phyloP scores from a whole-genome alignment of 2,888 invertebrate genomes.

The Strigamia crassipes region DNA sequence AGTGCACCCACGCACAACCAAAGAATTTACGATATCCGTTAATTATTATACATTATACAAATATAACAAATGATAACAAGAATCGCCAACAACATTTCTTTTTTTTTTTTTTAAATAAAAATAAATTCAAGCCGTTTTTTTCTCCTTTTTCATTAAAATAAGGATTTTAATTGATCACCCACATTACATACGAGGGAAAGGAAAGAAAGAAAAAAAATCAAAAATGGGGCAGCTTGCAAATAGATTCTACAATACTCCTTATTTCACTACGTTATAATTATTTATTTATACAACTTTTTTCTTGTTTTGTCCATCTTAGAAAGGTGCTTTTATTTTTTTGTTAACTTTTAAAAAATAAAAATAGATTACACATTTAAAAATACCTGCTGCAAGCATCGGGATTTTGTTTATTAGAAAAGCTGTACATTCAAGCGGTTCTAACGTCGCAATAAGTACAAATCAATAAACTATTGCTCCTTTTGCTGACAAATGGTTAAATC shows the following conservation, averaged over 20 bases:
- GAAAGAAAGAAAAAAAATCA: neutral
- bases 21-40: no score
- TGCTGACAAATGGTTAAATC: neutral
- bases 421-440: neutral
- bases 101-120: neutral
- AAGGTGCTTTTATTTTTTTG: no score
- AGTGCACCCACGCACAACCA: no score
- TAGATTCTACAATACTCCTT: neutral
- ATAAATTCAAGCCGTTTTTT: neutral
- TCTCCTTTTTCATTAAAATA: constrained; percentile 8
- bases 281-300: neutral
- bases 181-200: neutral
- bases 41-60: no score
- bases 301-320: neutral
- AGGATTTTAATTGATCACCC: constrained; percentile 10
- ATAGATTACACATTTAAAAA: constrained; percentile 6
- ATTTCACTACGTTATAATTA: no score
- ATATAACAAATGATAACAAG: no score
- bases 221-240: neutral
- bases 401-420: neutral
- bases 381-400: neutral
- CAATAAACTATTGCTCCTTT: neutral
- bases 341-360: no score
- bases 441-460: neutral
- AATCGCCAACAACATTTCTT: no score